phyloP scores from a whole-genome alignment of 2,797 vertebrate genomes.

The Momotus momota region DNA sequence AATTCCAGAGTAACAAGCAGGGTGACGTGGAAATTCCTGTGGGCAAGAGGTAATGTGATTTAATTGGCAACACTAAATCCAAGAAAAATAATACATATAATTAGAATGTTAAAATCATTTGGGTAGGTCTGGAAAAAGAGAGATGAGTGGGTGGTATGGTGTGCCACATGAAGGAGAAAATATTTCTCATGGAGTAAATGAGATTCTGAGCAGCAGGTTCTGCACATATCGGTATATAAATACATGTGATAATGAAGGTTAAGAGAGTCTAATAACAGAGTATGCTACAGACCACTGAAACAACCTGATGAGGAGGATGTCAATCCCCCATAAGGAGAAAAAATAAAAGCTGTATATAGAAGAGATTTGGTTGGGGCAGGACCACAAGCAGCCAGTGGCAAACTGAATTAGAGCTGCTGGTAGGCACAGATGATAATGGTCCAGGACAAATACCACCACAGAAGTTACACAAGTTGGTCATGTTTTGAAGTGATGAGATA shows the following conservation, averaged over 20 bases:
- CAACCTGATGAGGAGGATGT: neutral
- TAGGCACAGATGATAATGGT: neutral
- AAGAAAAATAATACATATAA: neutral
- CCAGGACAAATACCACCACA: neutral
- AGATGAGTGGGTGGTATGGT: neutral
- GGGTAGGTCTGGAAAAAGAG: neutral
- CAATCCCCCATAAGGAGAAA: neutral
- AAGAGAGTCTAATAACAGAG: neutral
- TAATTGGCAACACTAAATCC: neutral
- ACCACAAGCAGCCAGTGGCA: neutral
- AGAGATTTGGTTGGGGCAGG: neutral
- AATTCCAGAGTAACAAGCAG: neutral
- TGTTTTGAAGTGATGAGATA: neutral
- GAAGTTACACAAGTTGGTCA: neutral
- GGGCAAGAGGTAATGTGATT: neutral
- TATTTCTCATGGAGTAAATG: neutral
- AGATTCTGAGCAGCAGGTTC: neutral
- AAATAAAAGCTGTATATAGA: neutral
- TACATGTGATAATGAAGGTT: neutral
- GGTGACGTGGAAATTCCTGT: neutral
- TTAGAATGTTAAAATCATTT: neutral
- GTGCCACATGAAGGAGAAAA: neutral
- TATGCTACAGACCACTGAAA: neutral
- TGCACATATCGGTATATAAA: rapidly evolving
- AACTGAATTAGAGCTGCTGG: neutral